phyloP scores from a whole-genome alignment of 2,888 invertebrate genomes.

The Candidula unifasciata region DNA sequence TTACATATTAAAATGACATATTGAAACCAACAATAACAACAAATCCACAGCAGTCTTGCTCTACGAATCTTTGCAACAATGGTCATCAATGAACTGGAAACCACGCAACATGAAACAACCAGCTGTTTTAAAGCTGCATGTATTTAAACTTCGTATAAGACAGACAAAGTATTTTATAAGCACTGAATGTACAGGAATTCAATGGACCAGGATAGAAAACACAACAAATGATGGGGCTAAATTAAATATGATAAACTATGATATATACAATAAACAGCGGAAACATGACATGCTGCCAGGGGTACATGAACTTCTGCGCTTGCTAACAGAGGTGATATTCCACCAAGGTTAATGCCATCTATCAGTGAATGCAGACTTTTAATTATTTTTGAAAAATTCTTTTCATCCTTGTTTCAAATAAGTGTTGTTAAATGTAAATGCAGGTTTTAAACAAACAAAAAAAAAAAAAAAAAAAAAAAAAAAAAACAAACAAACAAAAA shows the following conservation, averaged over 20 bases:
- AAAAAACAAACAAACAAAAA: too few relatives aligned
- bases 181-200: not conserved
- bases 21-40: too few relatives aligned
- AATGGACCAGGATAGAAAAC: not conserved
- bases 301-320: not conserved
- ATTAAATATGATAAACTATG: not conserved
- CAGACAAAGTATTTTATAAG: not conserved
- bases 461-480: too few relatives aligned
- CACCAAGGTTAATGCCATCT: not conserved
- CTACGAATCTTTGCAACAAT: too few relatives aligned
- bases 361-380: not conserved
- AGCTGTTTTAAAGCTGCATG: too few relatives aligned
- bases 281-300: conserved; percentile 29
- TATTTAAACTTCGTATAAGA: too few relatives aligned
- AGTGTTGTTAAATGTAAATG: not conserved
- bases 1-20: too few relatives aligned
- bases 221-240: not conserved
- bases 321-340: not conserved
- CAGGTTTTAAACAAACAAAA: too few relatives aligned
- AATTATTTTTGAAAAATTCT: too few relatives aligned
- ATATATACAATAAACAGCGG: conserved; percentile 20
- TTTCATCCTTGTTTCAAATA: not conserved
- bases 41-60: too few relatives aligned
- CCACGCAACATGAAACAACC: too few relatives aligned
- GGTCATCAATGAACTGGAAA: too few relatives aligned